Evolutionary conservation across 35 echinoderm and acorn worm genomes (phyloP).

Genomic region (Heliocidaris erythrogramma): DNA sequence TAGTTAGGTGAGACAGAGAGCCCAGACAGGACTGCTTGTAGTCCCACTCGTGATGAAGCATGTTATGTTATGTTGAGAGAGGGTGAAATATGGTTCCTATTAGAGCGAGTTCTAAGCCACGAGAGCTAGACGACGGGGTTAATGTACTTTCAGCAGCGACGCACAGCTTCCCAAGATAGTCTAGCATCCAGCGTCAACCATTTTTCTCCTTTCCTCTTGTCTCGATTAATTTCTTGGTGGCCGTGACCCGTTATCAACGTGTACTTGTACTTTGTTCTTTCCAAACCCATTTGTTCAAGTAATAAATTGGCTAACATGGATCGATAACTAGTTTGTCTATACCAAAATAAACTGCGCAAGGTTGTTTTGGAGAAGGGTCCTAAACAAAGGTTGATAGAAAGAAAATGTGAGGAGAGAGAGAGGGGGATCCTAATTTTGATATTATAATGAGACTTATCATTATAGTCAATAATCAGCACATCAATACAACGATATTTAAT

Average conservation of each 20-base stretch:
- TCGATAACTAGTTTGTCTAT: background rate
- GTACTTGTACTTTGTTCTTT: background rate
- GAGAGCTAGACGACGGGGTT: conserved; percentile 4
- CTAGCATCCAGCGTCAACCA: background rate
- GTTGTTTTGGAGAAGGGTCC: background rate
- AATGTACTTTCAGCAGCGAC: conserved; percentile 20
- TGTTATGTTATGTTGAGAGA: background rate
- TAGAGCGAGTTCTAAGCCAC: conserved; percentile 7
- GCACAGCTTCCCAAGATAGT: conserved; percentile 18
- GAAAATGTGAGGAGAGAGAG: background rate
- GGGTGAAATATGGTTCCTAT: conserved; percentile 31
- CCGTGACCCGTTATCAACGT: background rate
- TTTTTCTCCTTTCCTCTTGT: background rate
- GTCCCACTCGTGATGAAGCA: conserved; percentile 21
- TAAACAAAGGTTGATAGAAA: background rate
- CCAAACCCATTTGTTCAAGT: background rate
- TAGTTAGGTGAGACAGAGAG: background rate
- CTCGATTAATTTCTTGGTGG: background rate
- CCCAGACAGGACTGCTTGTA: conserved; percentile 13
- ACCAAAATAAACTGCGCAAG: background rate
- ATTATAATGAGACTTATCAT: background rate
- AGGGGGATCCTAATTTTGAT: background rate
- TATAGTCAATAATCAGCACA: background rate
- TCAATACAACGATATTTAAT: no score
- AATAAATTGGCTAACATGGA: background rate